Evolutionary conservation across 2,113 vertebrate genomes (phyloP), one percentile per base, ranked within the genome.

Genomic region (Candoia aspera): DNA sequence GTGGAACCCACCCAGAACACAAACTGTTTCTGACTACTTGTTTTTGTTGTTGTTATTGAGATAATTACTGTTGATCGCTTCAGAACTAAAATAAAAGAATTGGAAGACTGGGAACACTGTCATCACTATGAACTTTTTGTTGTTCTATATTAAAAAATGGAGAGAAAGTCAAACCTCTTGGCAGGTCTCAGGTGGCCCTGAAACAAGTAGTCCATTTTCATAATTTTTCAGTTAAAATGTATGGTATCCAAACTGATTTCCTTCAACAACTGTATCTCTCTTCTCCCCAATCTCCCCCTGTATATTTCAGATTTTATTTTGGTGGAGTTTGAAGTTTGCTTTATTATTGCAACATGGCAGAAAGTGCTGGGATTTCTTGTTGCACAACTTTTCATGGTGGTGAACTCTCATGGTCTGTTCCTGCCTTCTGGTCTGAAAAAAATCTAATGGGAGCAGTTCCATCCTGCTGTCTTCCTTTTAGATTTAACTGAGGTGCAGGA

Each of bases 81-180:
- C 64, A 86, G n/a, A 88, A 90, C 91, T 88, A 46, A 54, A 86
- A 91, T 59, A 62, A 86, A 86, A 46, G 84, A 92, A 91, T 86
- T 29, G 60, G 33, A 84, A 92, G 86, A 84, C 90, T 93, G 17
- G 91, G 64, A 89, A 93, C 94, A 89, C 89, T 95, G 91, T 49
- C 49, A 5, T 49, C 49, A 49, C 49, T 49, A 49, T 49, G 49
- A 6, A 49, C 49, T 83, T 95, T 95, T 93, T 86, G 93, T 90
- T 92, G 92, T 90, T 84, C 91, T 86, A 90, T 93, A 94, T 89
- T 94, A 84, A 68, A 64, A 95, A 91, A 33, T 83, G 87, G 94
- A 94, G 94, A 92, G 96, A 95, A 93, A 54, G 49, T 62, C 49
- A 23, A 95, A 96, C 92, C 73, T 92, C 94, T 91, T 88, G 90